A percentile compares a stretch with the other conserved stretches of the same genome.
These are phyloP conservation scores for Hoplodrina ambigua DNA, from an alignment of 2,888 invertebrate species.

Conservation along the genomic window DNA sequence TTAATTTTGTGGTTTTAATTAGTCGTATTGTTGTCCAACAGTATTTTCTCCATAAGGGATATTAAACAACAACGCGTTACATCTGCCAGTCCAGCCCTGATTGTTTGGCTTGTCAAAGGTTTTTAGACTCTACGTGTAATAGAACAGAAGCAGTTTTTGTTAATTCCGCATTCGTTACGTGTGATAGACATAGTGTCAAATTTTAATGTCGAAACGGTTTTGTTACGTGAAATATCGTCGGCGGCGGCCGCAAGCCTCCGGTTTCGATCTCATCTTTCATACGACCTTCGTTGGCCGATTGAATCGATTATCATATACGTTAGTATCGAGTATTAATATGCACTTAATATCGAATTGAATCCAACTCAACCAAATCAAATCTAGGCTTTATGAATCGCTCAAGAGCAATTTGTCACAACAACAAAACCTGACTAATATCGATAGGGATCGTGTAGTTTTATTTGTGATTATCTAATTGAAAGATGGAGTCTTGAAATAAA, in stretches of 20 bases:
- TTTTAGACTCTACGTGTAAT: constrained; percentile 70
- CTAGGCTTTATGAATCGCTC: constrained; percentile 12
- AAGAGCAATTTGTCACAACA: constrained; percentile 8
- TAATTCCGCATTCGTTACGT: constrained; percentile 69
- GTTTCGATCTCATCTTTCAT: constrained; percentile 82
- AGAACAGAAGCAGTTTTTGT: constrained; percentile 71
- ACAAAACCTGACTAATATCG: constrained; percentile 39
- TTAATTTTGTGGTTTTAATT: constrained; percentile 80
- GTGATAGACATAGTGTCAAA: constrained; percentile 81
- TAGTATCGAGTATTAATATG: constrained; percentile 40
- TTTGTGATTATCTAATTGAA: constrained; percentile 68
- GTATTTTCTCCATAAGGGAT: constrained; percentile 76
- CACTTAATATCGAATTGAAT: constrained; percentile 45
- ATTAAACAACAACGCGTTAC: constrained; percentile 74
- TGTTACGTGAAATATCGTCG: constrained; percentile 80
- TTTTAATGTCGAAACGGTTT: constrained; percentile 84
- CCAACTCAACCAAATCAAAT: constrained; percentile 21
- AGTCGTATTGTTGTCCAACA: constrained; percentile 82
- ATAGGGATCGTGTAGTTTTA: constrained; percentile 51
- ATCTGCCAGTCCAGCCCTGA: constrained; percentile 75
- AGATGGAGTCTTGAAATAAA: constrained; percentile 60
- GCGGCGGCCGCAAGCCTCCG: constrained; percentile 72
- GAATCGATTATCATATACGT: constrained; percentile 60
- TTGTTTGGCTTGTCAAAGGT: constrained; percentile 63
- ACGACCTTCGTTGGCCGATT: constrained; percentile 77